These are phyloP conservation scores for Agapornis roseicollis DNA, from an alignment of 2,113 vertebrate species.

Conservation along the genomic window DNA sequence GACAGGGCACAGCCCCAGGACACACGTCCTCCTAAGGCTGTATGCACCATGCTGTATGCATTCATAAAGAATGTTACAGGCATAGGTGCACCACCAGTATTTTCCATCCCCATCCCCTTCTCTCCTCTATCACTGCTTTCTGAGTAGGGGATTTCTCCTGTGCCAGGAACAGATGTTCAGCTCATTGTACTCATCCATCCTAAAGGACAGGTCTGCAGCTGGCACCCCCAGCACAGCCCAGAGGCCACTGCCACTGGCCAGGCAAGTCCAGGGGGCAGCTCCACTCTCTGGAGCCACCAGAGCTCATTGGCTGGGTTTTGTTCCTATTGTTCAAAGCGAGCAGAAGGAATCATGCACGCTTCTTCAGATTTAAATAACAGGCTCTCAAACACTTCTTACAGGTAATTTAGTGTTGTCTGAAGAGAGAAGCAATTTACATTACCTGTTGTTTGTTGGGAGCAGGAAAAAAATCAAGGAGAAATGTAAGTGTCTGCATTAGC, in stretches of 20 bases:
- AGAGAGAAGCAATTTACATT: neutral
- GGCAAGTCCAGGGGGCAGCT: neutral
- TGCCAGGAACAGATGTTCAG: neutral
- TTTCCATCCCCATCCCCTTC: neutral
- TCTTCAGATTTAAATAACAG: neutral
- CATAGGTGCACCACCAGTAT: neutral
- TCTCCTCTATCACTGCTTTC: fast-evolving
- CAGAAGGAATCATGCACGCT: neutral
- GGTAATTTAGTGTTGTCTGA: neutral
- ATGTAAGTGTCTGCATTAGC: neutral
- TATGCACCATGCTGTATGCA: neutral
- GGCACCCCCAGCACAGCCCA: neutral
- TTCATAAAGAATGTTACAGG: neutral
- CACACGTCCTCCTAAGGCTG: neutral
- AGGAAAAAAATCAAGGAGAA: neutral
- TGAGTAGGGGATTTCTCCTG: neutral
- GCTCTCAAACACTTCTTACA: neutral
- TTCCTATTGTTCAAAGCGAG: neutral
- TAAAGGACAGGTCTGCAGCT: neutral
- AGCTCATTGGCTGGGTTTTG: neutral
- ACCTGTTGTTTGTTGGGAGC: neutral
- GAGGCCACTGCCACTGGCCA: fast-evolving
- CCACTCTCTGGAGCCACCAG: fast-evolving
- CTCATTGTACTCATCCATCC: neutral
- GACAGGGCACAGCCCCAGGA: neutral